Conservation (phyloP, 2,888 invertebrate species). For the Erannis defoliaria region DNA sequence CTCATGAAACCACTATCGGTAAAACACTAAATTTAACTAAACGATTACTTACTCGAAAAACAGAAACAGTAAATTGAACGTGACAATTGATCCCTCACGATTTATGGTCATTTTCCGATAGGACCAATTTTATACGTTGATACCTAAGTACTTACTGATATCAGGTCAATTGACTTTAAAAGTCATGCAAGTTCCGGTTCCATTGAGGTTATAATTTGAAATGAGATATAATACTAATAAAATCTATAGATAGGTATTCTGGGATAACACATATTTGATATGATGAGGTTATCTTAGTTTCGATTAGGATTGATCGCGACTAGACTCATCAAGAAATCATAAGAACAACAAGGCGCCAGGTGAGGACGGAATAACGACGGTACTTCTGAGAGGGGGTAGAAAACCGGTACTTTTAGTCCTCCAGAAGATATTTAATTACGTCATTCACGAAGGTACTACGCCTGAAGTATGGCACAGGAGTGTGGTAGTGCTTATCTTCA, state of each 20-base stretch:
- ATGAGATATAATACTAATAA: no score
- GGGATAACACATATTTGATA: not conserved
- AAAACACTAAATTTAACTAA: constrained; percentile 35
- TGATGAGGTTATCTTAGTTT: no score
- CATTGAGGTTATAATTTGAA: not conserved
- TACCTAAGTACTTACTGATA: constrained; percentile 14
- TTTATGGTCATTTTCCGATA: constrained; percentile 65
- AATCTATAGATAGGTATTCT: not conserved
- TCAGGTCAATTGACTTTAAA: constrained; percentile 27
- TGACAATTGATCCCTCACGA: constrained; percentile 77
- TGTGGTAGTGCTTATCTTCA: no score
- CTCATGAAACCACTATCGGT: constrained; percentile 35
- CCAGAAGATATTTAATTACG: no score
- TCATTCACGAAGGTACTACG: no score
- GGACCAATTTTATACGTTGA: constrained; percentile 32
- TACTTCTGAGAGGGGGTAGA: no score
- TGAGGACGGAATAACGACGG: no score
- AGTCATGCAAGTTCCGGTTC: constrained; percentile 14
- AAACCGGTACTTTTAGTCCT: no score
- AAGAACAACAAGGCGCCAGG: no score
- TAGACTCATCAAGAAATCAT: no score
- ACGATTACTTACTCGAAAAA: constrained; percentile 24
- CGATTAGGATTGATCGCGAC: no score
- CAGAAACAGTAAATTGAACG: constrained; percentile 45
- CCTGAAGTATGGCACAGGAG: no score